Evolutionary conservation across 2,797 vertebrate species (phyloP).

Genomic region (Picus viridis): DNA sequence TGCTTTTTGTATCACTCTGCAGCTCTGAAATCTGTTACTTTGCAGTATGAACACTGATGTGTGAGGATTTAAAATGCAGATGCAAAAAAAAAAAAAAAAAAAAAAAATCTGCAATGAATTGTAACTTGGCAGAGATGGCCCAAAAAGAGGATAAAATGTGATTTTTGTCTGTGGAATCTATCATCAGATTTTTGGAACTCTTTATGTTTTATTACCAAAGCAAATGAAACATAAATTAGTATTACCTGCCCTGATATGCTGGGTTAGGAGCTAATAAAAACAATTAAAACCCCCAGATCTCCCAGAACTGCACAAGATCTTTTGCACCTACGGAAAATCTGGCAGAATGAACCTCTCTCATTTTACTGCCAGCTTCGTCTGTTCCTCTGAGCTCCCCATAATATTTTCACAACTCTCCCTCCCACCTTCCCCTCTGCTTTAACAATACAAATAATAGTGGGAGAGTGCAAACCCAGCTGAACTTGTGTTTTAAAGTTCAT

Average conservation of each 20-base stretch:
- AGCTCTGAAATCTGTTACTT: neutral
- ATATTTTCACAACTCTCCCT: neutral
- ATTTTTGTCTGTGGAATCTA: slow-evolving; percentile 3
- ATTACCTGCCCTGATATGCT: neutral
- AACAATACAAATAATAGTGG: neutral
- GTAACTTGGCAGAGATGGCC: neutral
- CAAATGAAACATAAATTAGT: neutral
- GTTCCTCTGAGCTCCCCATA: neutral
- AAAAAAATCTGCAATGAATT: neutral
- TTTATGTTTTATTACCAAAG: too few relatives aligned
- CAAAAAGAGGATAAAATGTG: neutral
- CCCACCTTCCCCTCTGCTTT: neutral
- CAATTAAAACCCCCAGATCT: neutral
- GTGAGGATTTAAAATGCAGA: slow-evolving; percentile 35
- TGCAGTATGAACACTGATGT: neutral
- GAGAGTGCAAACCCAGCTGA: neutral
- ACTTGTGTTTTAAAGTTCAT: neutral
- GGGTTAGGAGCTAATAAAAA: slow-evolving; percentile 26
- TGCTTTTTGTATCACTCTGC: neutral
- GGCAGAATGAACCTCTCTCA: neutral
- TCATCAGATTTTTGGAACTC: neutral
- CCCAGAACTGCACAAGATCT: neutral
- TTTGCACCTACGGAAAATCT: slow-evolving; percentile 9
- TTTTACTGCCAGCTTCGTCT: slow-evolving; percentile 15
- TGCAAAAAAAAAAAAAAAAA: neutral